Evolutionary conservation across 1,140 invertebrate species (phyloP).

Genomic region (Vollenhovia emeryi): DNA sequence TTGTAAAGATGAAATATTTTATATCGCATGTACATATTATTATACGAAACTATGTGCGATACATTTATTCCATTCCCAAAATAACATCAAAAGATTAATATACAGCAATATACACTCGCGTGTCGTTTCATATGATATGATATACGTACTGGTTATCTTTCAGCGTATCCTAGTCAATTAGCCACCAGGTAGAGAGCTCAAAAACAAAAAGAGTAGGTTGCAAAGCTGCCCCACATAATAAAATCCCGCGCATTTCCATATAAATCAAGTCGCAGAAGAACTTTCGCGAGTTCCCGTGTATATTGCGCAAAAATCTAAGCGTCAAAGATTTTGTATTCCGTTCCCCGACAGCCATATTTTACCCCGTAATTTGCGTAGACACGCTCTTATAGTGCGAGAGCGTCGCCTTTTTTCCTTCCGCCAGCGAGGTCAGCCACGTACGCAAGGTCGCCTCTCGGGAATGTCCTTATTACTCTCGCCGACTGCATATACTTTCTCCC

Average conservation of each 20-base stretch:
- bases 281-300: neutral
- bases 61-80: neutral
- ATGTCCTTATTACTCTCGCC: constrained; percentile 41
- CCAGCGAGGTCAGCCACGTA: neutral
- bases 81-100: neutral
- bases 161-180: neutral
- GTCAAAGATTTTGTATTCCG: neutral
- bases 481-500: neutral
- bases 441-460: constrained; percentile 26
- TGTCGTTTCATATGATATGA: no score
- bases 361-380: neutral
- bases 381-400: constrained; percentile 4
- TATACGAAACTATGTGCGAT: neutral
- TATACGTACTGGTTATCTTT: no score
- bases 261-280: neutral
- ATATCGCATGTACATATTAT: neutral
- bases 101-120: neutral
- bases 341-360: neutral
- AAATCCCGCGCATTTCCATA: neutral
- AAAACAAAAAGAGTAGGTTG: neutral
- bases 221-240: neutral
- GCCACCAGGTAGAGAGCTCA: neutral
- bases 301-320: neutral
- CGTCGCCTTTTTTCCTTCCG: neutral
- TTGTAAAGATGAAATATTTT: neutral